Percentiles rank a stretch among this genome's conserved stretches.
Evolutionary conservation across 2,113 vertebrate genomes (phyloP).

Genomic region (Podilymbus podiceps): DNA sequence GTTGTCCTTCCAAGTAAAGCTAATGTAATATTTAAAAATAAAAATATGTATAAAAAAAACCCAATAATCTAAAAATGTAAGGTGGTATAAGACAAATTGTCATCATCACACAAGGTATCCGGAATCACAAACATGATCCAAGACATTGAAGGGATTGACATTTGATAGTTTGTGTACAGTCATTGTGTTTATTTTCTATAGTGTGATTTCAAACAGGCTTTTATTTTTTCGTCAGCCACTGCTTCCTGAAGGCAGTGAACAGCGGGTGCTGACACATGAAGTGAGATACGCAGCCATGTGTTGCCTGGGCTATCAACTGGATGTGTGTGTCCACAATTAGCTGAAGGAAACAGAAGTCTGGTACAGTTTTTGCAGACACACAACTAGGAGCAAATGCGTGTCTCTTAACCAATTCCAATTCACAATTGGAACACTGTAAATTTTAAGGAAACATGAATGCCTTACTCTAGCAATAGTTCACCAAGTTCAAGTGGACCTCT

Average conservation of each 20-base stretch:
- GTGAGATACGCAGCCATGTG: neutral
- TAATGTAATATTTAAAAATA: neutral
- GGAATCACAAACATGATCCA: neutral
- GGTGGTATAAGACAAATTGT: neutral
- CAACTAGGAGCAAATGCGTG: neutral
- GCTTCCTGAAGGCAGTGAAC: neutral
- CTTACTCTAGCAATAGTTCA: neutral
- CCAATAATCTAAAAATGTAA: neutral
- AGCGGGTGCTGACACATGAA: neutral
- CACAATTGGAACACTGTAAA: neutral
- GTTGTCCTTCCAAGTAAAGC: neutral
- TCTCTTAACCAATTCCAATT: neutral
- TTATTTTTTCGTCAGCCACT: neutral
- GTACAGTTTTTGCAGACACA: neutral
- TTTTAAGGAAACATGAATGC: neutral
- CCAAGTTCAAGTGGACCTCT: neutral
- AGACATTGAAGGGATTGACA: neutral
- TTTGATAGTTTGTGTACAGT: neutral
- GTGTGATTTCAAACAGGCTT: neutral
- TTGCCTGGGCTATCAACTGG: neutral
- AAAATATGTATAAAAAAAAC: neutral
- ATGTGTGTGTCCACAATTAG: neutral
- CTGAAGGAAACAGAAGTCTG: neutral
- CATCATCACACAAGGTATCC: accelerated
- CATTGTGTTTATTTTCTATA: neutral